phyloP scores from a whole-genome alignment of 35 echinoderm and acorn worm species.

The Apostichopus japonicus region DNA sequence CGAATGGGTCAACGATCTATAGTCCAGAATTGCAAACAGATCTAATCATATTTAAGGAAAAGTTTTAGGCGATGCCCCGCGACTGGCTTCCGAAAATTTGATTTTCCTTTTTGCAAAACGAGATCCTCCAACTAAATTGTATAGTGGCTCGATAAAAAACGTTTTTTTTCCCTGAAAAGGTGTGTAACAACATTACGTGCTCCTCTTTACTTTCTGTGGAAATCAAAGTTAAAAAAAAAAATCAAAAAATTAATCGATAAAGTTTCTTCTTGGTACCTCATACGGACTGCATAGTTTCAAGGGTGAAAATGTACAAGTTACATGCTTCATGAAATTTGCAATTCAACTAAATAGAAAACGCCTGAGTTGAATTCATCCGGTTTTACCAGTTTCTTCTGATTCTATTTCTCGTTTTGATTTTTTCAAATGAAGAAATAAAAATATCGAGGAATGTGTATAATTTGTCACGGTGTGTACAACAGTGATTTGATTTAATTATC shows the following conservation, averaged over 20 bases:
- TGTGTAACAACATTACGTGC: not conserved
- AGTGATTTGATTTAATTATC: not conserved
- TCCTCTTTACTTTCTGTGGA: not conserved
- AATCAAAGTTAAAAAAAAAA: not conserved
- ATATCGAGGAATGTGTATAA: too few species aligned
- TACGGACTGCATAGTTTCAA: too few species aligned
- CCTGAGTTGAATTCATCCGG: too few species aligned
- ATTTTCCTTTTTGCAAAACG: not conserved
- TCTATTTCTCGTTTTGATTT: too few species aligned
- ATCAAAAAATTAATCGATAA: too few species aligned
- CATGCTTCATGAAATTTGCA: too few species aligned
- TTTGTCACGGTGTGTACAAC: not conserved
- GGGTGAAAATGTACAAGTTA: too few species aligned
- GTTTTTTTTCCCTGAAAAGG: not conserved
- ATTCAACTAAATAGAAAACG: too few species aligned
- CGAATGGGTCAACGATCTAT: not conserved
- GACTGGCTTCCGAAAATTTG: not conserved
- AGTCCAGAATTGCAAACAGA: not conserved
- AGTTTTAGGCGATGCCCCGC: not conserved
- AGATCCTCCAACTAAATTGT: not conserved
- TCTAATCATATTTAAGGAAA: not conserved
- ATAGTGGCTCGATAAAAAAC: not conserved
- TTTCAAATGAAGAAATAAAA: too few species aligned
- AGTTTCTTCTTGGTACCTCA: too few species aligned
- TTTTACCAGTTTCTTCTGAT: too few species aligned